Base-by-base conservation (phyloP, 1,140 invertebrate species). In the Oryctes rhinoceros region DNA sequence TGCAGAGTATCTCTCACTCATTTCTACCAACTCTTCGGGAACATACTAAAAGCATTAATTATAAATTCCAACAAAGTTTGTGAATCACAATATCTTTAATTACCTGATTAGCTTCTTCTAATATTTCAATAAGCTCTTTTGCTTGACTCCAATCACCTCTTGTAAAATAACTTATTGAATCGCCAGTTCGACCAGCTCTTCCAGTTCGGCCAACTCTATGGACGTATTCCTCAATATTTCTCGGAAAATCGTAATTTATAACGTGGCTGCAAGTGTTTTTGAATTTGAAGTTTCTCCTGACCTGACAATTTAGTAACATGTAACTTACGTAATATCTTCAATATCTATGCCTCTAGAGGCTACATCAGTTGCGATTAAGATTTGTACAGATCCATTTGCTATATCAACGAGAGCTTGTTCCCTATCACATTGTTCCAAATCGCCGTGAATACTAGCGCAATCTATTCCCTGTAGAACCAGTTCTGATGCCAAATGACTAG, bases 341-440 rank as follows among this genome's bases (percentile, higher is more conserved):
- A 98, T 97, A 87, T 99, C 97, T 71, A 98, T 91, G 39, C 97
- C 97, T 83, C 97, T 90, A 39, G 96, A 96, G 0, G 96, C 97
- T 18, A 98, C 94, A 91, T 98, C 97, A n/a, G 97, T 98, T 4
- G 97, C 97, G 24, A 98, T 91, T n/a, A 98, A 89, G 82, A 98
- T 95, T 47, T 90, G 90, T 0, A 94, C 93, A 6, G 88, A 85
- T 0, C 96, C 96, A 80, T 89, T 90, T 84, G 94, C 94, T 80
- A 98, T 92, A 83, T 97, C 96, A 47, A 92, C 91, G 9, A 98
- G 88, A 9, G 96, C 96, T 86, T 92, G 92, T 87, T 98, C 96
- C 71, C 97, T 89, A 85, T 98, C 97, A 83, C 80, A 85, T 83
- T 98, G 97, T 62, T 97, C 96, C 79, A 95, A 91, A 84, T 95